phyloP scores from a whole-genome alignment of 2,113 vertebrate genomes.

The Phrynocephalus versicolor region DNA sequence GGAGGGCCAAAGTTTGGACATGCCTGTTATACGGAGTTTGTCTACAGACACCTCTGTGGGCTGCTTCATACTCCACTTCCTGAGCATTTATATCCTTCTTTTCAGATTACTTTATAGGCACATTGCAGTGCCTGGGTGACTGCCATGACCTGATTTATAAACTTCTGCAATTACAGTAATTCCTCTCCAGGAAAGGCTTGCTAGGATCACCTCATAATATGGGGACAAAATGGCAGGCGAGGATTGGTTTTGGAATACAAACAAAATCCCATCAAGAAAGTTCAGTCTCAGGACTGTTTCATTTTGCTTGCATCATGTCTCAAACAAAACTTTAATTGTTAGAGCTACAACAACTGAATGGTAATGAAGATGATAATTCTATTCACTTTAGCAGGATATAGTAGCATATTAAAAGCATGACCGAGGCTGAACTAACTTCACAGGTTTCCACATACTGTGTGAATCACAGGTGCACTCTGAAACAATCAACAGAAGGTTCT shows the following conservation, averaged over 20 bases:
- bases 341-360: not conserved
- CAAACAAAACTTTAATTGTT: not conserved
- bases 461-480: too few species aligned
- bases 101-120: conserved; percentile 64
- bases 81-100: conserved; percentile 66
- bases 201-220: conserved; percentile 26
- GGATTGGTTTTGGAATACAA: not conserved
- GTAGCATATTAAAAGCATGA: too few species aligned
- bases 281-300: not conserved
- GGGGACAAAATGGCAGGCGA: conserved; percentile 15
- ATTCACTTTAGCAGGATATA: too few species aligned
- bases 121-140: conserved; percentile 69
- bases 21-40: conserved; percentile 71
- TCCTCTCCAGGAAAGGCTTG: conserved; percentile 67
- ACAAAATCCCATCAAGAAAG: not conserved
- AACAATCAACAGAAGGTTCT: too few species aligned
- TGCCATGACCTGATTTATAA: conserved; percentile 62
- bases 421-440: too few species aligned
- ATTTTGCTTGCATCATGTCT: not conserved
- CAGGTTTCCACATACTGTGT: too few species aligned
- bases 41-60: conserved; percentile 74
- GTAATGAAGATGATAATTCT: too few species aligned
- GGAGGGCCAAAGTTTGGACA: too few species aligned
- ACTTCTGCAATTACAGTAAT: conserved; percentile 51
- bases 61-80: conserved; percentile 72